phyloP scores from a whole-genome alignment of 1,140 invertebrate genomes.

The Choristoneura fumiferana region DNA sequence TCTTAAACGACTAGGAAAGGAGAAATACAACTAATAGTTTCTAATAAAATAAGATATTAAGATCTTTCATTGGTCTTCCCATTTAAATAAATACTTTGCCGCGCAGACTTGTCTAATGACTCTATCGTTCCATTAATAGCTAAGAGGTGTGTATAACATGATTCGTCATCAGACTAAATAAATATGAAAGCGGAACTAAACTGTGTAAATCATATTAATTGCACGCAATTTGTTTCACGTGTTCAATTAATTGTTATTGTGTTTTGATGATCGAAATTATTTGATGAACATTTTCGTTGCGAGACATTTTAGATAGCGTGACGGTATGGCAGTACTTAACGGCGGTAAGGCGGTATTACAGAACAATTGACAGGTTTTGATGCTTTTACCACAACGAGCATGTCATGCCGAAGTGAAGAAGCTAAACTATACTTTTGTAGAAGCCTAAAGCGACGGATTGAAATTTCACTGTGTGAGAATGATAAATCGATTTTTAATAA shows the following conservation, averaged over 20 bases:
- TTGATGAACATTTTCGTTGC: neutral
- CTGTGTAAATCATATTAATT: slow-evolving; percentile 10
- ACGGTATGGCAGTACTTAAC: too few relatives aligned
- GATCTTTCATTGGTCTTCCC: too few relatives aligned
- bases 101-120: neutral
- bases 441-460: slow-evolving; percentile 22
- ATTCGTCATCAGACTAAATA: slow-evolving; percentile 15
- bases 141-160: slow-evolving; percentile 15
- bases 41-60: too few relatives aligned
- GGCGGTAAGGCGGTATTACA: too few relatives aligned
- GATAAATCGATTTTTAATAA: slow-evolving; percentile 30
- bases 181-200: slow-evolving; percentile 12
- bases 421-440: slow-evolving; percentile 19
- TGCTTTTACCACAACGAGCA: slow-evolving; percentile 23
- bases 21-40: too few relatives aligned
- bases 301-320: too few relatives aligned
- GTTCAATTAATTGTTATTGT: neutral
- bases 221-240: slow-evolving; percentile 9
- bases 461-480: slow-evolving; percentile 27
- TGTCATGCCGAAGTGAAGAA: slow-evolving; percentile 6
- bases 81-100: too few relatives aligned
- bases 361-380: slow-evolving; percentile 11
- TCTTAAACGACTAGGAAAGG: too few relatives aligned
- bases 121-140: neutral
- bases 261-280: slow-evolving; percentile 16